Percentiles rank a stretch among this genome's conserved stretches.
Evolutionary conservation across 2,888 invertebrate species (phyloP).

Genomic region (Macrosoma leucophasiata): DNA sequence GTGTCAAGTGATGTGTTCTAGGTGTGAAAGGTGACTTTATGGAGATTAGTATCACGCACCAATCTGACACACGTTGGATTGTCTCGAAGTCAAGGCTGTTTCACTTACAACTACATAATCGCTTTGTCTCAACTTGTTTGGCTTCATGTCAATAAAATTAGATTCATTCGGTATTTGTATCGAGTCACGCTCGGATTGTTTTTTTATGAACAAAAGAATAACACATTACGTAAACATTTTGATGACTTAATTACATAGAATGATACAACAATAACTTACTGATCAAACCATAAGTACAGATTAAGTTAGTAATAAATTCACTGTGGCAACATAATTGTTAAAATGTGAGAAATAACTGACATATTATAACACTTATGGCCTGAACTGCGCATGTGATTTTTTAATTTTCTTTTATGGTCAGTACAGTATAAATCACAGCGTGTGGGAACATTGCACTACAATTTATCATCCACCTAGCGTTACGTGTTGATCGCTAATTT

Average conservation of each 20-base stretch:
- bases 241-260: too few relatives aligned
- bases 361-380: constrained; percentile 43
- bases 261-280: too few relatives aligned
- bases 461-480: constrained; percentile 12
- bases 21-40: constrained; percentile 68
- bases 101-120: constrained; percentile 39
- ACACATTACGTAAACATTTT: constrained; percentile 27
- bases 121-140: constrained; percentile 43
- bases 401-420: constrained; percentile 31
- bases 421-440: constrained; percentile 17
- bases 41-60: constrained; percentile 60
- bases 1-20: constrained; percentile 30
- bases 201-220: constrained; percentile 28
- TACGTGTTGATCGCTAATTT: too few relatives aligned
- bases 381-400: constrained; percentile 33
- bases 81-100: constrained; percentile 57
- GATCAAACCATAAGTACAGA: too few relatives aligned
- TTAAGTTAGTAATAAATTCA: constrained; percentile 36
- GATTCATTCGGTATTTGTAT: constrained; percentile 46
- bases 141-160: constrained; percentile 39
- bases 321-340: constrained; percentile 36
- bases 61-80: constrained; percentile 52
- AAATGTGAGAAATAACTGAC: constrained; percentile 64
- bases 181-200: constrained; percentile 38
- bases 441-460: constrained; percentile 28